Conservation (phyloP, 2,888 invertebrate genomes). For the Ephialtes manifestator region DNA sequence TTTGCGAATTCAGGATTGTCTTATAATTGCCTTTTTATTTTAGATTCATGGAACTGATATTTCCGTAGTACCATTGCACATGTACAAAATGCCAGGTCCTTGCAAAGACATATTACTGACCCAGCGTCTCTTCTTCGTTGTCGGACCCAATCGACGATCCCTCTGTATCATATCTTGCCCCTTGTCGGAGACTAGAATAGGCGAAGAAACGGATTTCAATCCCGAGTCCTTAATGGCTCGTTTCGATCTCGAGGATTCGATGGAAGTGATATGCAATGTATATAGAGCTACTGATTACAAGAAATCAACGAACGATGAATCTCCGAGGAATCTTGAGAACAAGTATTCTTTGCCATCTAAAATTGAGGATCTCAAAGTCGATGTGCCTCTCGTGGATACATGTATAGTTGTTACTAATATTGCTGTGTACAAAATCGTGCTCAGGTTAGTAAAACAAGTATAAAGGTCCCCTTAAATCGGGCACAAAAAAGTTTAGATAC, state of each 20-base stretch:
- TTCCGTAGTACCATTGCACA: conserved; percentile 89
- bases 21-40: conserved; percentile 70
- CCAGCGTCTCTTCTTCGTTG: conserved; percentile 90
- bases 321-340: conserved; percentile 80
- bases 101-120: conserved; percentile 89
- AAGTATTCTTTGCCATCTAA: conserved; percentile 85
- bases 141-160: conserved; percentile 86
- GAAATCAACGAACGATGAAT: conserved; percentile 71
- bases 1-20: not conserved
- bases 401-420: conserved; percentile 89
- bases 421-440: conserved; percentile 88
- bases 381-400: conserved; percentile 87
- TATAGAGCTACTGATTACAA: conserved; percentile 86
- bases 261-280: conserved; percentile 87
- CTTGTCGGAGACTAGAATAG: conserved; percentile 87
- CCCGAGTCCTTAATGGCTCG: conserved; percentile 88
- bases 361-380: conserved; percentile 86
- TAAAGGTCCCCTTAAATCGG: not conserved
- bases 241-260: conserved; percentile 87
- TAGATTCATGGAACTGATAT: conserved; percentile 90
- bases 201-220: conserved; percentile 88
- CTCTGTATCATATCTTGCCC: conserved; percentile 88
- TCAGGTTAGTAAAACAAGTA: conserved; percentile 86
- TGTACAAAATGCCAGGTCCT: conserved; percentile 90
- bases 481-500: not conserved